Evolutionary conservation across 2,113 vertebrate genomes (phyloP), one percentile per base, ranked within the genome.

Genomic region (Choloepus hoffmanni): DNA sequence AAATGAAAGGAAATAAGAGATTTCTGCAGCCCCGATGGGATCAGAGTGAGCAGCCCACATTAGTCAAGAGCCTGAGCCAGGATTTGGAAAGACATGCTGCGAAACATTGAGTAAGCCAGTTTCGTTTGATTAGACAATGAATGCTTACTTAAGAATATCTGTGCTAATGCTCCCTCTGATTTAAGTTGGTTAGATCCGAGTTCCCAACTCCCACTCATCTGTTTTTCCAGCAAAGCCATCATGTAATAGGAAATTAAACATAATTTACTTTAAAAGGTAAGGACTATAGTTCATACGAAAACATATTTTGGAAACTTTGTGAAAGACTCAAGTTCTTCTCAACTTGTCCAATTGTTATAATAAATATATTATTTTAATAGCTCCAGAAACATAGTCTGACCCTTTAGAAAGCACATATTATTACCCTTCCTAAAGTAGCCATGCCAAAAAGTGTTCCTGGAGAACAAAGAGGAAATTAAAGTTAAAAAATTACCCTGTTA

Each of bases 41-140:
- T 97, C 92, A 95, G 60, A 95, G 50, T 89, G 48, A 96, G 81
- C 0, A 78, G 90, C 55, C 50, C 72, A 95, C 4, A 73, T 68
- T 55, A 98, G 74, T 96, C 40, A 73, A 95, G 93, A 53, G 83
- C 78, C 95, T 96, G 96, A 97, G 92, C 81, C 70, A 91, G 93
- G 97, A 96, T 98, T 97, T 98, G 94, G 94, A 97, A 97, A 92
- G 72, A 93, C 84, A 98, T 95, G 58, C 70, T 97, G 74, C 88
- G 0, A 94, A 96, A 91, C 83, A 95, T 83, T 78, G 89, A 79
- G 40, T 96, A 97, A 98, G 79, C 60, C 90, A 92, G 68, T 91
- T 97, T 83, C 15, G 36, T 98, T 98, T 97, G 96, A 96, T 97
- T 97, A 98, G 81, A 89, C 58, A 87, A 68, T 81, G 89, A 97